Conservation (phyloP, 1,140 invertebrate species). For the Ylistrum balloti region DNA sequence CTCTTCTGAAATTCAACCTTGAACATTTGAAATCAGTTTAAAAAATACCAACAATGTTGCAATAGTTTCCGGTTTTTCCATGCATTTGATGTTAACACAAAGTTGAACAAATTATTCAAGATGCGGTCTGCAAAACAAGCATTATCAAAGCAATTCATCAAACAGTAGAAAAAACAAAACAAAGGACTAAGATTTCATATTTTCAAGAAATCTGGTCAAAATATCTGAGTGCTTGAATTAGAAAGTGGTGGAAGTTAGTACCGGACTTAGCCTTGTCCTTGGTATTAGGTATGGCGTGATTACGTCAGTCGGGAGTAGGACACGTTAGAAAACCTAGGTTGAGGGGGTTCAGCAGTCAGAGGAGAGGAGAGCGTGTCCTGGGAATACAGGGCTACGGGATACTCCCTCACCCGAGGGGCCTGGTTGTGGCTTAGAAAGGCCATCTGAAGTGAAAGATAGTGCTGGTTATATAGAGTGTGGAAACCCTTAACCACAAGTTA, state of each 20-base stretch:
- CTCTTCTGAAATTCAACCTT: no score
- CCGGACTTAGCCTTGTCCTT: conserved; percentile 3
- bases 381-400: conserved; percentile 20
- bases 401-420: conserved; percentile 9
- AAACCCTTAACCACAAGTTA: not conserved
- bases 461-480: not conserved
- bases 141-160: no score
- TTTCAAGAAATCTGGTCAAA: no score
- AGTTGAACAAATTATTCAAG: no score
- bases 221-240: no score
- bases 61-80: no score
- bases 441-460: conserved; percentile 33
- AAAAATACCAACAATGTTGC: no score
- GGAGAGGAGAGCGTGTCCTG: conserved; percentile 18
- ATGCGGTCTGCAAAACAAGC: no score
- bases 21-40: no score
- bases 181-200: no score
- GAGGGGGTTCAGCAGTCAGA: not conserved
- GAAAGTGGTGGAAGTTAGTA: not conserved
- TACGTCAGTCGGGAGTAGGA: conserved; percentile 31
- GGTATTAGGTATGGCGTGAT: conserved; percentile 14
- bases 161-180: no score
- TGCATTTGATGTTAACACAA: no score
- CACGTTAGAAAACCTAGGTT: not conserved
- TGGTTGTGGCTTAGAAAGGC: conserved; percentile 19